Percentiles rank a stretch among this genome's conserved stretches.
Conservation (phyloP, 2,888 invertebrate genomes). For the Chloroclysta siterata region DNA sequence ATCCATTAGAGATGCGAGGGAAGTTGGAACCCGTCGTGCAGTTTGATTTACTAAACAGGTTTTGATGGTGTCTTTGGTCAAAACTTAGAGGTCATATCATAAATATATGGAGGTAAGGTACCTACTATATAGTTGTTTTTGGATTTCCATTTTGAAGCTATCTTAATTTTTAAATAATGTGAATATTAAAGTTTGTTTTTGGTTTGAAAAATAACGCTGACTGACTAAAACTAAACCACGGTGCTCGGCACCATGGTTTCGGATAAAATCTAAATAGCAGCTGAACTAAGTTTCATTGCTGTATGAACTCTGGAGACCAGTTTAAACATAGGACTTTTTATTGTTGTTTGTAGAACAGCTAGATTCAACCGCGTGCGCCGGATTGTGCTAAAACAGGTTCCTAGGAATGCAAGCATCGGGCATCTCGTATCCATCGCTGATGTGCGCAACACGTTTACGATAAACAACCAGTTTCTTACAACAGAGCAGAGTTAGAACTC, state of each 20-base stretch:
- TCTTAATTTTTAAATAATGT: no score
- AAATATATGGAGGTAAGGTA: constrained; percentile 4
- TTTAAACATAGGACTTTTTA: constrained; percentile 18
- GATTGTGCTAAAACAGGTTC: constrained; percentile 72
- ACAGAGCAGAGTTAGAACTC: constrained; percentile 28
- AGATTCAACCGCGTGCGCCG: constrained; percentile 49
- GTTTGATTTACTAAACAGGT: constrained; percentile 64
- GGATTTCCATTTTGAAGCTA: neutral
- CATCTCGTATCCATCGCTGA: constrained; percentile 55
- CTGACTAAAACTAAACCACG: no score
- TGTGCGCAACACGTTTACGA: constrained; percentile 45
- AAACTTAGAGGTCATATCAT: constrained; percentile 53
- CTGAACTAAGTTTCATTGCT: neutral
- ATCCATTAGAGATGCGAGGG: constrained; percentile 43
- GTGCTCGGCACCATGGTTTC: no score
- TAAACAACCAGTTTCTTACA: constrained; percentile 50
- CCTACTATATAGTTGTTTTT: constrained; percentile 1
- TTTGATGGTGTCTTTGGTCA: constrained; percentile 57
- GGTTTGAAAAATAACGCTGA: no score
- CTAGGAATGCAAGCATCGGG: constrained; percentile 64
- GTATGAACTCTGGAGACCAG: neutral
- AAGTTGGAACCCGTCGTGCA: constrained; percentile 50
- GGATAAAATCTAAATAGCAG: neutral
- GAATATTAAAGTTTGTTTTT: neutral
- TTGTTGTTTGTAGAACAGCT: constrained; percentile 35